Base-by-base conservation (phyloP, 2,888 invertebrate genomes). In the Melolontha melolontha region DNA sequence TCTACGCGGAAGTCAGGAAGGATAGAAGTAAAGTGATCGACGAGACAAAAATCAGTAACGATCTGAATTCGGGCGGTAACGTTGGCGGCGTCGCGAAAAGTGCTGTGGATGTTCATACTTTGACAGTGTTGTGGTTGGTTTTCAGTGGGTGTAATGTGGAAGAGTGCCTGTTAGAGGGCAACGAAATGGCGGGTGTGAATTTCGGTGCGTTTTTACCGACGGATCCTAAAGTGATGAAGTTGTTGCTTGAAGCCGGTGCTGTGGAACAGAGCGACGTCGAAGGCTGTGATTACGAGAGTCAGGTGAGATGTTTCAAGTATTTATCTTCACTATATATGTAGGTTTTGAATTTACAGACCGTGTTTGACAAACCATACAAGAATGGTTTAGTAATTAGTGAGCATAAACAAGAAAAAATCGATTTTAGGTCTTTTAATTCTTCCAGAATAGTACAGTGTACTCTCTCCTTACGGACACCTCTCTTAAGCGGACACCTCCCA, bases 211-310 rank as follows among this genome's bases (percentile, higher is more conserved):
- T 87, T 52, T 83, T 90, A 81, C 89, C 90, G 1, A 87, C 90
- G 0, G 93, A 93, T 80, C 87, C 89, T 1, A 90, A 91, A 72
- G 89, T 90, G 34, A 70, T 94, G 62, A 88, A 89, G 74, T 84
- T 94, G 34, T 84, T 95, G 29, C 84, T 93, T 54, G 94, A 93
- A 75, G 89, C 94, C 6, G 93, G 93, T 67, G 93, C 87, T 59
- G 90, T 86, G 16, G 83, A 84, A 72, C 82, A 84, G 68, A 82
- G 83, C 55, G 87, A 86, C 68, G 83, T 78, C 1, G 82, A 82
- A 63, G 83, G 81, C 17, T 80, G 82, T 68, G 83, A 83, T 40
- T 82, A 82, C 64, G 81, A 81, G 66, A 83, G 83, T 74, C 84
- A 84, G 78, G 84, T 84, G 71, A 76, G 74, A 72, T 34, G 7